phyloP scores from a whole-genome alignment of 1,140 invertebrate species.

The Cotesia chilonis region DNA sequence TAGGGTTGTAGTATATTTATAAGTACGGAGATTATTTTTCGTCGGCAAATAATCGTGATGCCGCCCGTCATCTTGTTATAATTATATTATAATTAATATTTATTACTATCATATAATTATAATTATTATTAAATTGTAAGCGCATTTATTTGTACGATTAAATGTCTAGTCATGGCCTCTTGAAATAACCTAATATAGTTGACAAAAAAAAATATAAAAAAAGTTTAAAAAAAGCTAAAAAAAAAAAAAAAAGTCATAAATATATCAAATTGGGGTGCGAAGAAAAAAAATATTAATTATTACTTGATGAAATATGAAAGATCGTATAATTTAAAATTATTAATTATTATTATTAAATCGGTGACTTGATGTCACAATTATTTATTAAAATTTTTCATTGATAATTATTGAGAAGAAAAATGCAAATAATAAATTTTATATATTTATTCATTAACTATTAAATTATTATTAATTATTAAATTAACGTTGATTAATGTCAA shows the following conservation, averaged over 20 bases:
- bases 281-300: no score
- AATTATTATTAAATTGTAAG: conserved; percentile 35
- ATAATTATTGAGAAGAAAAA: not conserved
- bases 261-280: conserved; percentile 4
- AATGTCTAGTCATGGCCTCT: conserved; percentile 68
- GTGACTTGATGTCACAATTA: not conserved
- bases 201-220: conserved; percentile 24
- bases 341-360: no score
- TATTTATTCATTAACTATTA: conserved; percentile 30
- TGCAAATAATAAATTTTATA: not conserved
- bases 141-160: conserved; percentile 51
- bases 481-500: conserved; percentile 28
- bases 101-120: conserved; percentile 53
- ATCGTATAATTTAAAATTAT: no score
- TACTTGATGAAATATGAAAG: no score
- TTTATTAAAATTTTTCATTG: conserved; percentile 12
- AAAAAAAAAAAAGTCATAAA: conserved; percentile 22
- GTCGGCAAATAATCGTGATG: conserved; percentile 59
- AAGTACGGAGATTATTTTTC: conserved; percentile 56
- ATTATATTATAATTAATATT: conserved; percentile 41
- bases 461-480: conserved; percentile 14
- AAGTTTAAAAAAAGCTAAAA: conserved; percentile 13
- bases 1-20: conserved; percentile 45
- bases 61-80: conserved; percentile 64
- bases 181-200: conserved; percentile 39